Base-by-base conservation (phyloP, 2,888 invertebrate genomes). In the Lasioglossum malachurum region DNA sequence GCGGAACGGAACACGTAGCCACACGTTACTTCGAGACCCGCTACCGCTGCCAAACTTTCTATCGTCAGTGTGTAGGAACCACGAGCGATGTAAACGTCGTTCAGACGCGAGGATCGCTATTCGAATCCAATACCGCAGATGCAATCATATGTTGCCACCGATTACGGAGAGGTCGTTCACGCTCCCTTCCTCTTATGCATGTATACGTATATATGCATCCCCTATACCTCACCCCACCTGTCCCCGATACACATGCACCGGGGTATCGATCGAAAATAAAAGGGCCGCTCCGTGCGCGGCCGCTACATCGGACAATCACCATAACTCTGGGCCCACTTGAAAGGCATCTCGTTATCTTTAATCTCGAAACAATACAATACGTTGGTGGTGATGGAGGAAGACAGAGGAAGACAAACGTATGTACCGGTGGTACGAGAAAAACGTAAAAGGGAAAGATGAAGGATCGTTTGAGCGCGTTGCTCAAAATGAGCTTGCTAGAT, bases 321-420 rank as follows among this genome's bases (percentile, higher is more conserved):
- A 88, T 91, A 91, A 91, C 91, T 91, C 82, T 88, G 86, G 76
- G 49, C 73, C 84, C 85, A 78, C 87, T 88, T 87, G 88, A 91
- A 89, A 91, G 89, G 88, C 89, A 88, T 89, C 91, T 90, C 86
- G 88, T 91, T 90, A 90, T 91, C 91, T 91, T 88, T 90, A 91
- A 91, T 91, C 92, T 91, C 88, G 88, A 92, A 88, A 92, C 89
- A 92, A 91, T 90, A 91, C 89, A 87, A 89, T 89, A 88, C 86
- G 83, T 79, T 84, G 74, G 87, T 80, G 85, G 83, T 69, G 84
- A 80, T 82, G 72, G 72, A 83, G 78, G 76, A 53, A 57, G 78
- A 82, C 74, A 74, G 79, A 78, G 67, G 49, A 69, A 64, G 67
- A 77, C 67, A 67, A 67, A 67, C 67, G 69, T 38, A 38, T 23